These are phyloP conservation scores for Paratilapia polleni DNA, from an alignment of 2,113 vertebrate genomes.

Conservation along the genomic window DNA sequence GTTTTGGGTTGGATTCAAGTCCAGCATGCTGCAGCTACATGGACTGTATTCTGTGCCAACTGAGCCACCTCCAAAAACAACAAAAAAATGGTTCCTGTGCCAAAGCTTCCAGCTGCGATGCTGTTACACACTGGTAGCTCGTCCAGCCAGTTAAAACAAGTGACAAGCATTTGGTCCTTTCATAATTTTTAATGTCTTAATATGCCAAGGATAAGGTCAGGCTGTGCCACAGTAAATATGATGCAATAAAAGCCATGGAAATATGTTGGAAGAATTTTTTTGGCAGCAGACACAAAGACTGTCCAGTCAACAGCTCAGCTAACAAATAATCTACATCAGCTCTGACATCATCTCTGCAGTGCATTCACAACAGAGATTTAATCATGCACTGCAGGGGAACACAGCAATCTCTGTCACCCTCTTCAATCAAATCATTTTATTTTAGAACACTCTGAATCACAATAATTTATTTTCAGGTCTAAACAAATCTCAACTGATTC, in stretches of 20 bases:
- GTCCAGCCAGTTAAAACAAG: not conserved
- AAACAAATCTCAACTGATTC: not conserved
- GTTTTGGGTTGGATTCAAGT: constrained; percentile 12
- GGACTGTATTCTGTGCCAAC: not conserved
- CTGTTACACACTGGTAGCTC: not conserved
- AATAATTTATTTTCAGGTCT: not conserved
- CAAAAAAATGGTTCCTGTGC: not conserved
- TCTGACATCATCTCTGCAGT: constrained; percentile 4
- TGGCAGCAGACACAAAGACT: not conserved
- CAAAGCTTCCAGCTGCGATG: not conserved
- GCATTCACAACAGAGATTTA: not conserved
- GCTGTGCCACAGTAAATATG: constrained; percentile 1
- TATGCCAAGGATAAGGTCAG: not conserved
- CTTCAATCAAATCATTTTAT: not conserved
- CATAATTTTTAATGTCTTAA: constrained; percentile 10
- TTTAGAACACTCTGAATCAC: constrained; percentile 10
- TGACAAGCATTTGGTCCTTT: constrained; percentile 8
- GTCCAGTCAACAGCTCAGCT: not conserved
- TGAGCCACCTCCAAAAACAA: constrained; percentile 2
- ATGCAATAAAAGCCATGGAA: constrained; percentile 5
- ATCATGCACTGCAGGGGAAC: not conserved
- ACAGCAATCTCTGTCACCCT: not conserved
- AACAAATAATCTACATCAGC: constrained; percentile 5
- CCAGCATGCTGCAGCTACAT: not conserved
- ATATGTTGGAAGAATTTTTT: not conserved